These are phyloP conservation scores for Oncorhynchus mykiss DNA, from an alignment of 2,113 vertebrate genomes.

Conservation along the genomic window DNA sequence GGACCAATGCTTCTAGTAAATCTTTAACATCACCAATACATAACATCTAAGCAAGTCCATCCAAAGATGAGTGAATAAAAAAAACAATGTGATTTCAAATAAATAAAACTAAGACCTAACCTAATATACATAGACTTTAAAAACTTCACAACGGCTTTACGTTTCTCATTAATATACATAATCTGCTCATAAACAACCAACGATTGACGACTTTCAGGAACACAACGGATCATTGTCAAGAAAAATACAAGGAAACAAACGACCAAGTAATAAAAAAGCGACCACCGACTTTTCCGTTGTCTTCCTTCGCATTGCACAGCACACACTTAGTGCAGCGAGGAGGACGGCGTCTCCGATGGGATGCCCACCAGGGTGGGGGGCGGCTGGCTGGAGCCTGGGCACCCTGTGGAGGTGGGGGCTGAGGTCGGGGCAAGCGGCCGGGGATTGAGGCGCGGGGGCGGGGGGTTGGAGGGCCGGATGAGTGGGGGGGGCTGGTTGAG, in stretches of 20 bases:
- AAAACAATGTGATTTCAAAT: constrained; percentile 13
- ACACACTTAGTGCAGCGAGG: constrained; percentile 78
- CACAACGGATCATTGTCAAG: background rate
- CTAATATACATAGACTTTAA: constrained; percentile 11
- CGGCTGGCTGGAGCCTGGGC: constrained; percentile 69
- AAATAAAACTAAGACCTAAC: constrained; percentile 26
- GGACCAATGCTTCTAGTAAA: too few relatives aligned
- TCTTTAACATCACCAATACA: too few relatives aligned
- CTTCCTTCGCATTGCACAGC: too few relatives aligned
- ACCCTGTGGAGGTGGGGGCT: constrained; percentile 7
- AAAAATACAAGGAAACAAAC: background rate
- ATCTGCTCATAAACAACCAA: background rate
- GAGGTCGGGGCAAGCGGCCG: constrained; percentile 75
- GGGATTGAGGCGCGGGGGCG: constrained; percentile 94
- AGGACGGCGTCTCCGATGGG: constrained; percentile 82
- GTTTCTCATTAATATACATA: background rate
- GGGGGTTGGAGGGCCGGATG: constrained; percentile 90
- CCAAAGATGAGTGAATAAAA: background rate
- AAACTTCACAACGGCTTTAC: background rate
- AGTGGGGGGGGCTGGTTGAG: constrained; percentile 92
- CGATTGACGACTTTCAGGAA: background rate
- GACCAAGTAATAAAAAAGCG: too few relatives aligned
- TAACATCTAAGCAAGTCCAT: background rate
- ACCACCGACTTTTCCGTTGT: too few relatives aligned
- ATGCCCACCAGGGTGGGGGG: constrained; percentile 83